Conservation (phyloP, 2,113 vertebrate species). For the Burhinus bistriatus region DNA sequence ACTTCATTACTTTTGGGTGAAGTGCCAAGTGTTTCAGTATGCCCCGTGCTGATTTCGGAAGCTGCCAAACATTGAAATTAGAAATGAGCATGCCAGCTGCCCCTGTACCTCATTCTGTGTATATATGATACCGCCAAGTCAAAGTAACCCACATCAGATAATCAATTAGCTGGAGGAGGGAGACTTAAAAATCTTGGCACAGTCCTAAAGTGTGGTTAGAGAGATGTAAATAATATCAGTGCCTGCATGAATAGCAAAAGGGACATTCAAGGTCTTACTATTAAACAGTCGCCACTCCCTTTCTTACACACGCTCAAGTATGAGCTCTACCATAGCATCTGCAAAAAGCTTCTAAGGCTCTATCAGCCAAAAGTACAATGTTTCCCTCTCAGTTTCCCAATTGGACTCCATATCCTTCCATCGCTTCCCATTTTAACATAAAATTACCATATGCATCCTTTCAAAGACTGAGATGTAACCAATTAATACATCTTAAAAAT, state of each 20-base stretch:
- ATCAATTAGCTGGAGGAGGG: conserved; percentile 62
- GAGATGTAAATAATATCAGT: conserved; percentile 54
- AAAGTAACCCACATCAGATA: conserved; percentile 59
- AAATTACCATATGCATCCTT: neutral
- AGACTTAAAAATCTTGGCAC: conserved; percentile 64
- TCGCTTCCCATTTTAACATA: neutral
- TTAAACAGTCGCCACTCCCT: neutral
- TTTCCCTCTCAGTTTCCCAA: neutral
- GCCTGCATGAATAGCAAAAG: conserved; percentile 19
- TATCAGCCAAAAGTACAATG: neutral
- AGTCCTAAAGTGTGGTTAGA: conserved; percentile 13
- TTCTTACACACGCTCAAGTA: neutral
- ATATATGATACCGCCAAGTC: conserved; percentile 44
- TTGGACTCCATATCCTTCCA: neutral
- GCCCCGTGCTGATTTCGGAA: conserved; percentile 54
- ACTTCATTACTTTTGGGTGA: conserved; percentile 47
- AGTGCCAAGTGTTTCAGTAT: conserved; percentile 55
- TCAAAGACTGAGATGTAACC: neutral
- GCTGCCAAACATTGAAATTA: conserved; percentile 67
- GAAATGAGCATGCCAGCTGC: conserved; percentile 59
- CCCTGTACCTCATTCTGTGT: conserved; percentile 54
- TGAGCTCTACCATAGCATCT: neutral
- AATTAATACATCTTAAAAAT: neutral
- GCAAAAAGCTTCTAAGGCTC: neutral
- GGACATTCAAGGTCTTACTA: conserved; percentile 29